Percentiles rank a stretch among this genome's conserved stretches.
Conservation (phyloP, 37 sponge, comb jelly and placozoan genomes). For the Halisarca cf. caerulea region DNA sequence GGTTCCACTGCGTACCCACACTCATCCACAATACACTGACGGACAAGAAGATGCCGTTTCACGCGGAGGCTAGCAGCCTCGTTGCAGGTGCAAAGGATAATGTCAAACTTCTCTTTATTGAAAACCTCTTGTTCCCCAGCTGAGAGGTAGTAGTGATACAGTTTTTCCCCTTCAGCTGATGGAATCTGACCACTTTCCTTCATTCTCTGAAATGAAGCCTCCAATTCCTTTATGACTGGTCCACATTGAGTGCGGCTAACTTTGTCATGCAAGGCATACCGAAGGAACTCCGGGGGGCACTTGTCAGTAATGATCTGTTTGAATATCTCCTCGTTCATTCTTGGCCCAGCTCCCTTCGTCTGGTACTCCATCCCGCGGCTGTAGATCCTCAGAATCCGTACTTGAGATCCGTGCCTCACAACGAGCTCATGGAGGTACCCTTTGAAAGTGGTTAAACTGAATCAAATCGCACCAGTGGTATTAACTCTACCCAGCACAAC, state of each 20-base stretch:
- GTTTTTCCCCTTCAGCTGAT: not conserved
- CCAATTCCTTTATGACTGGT: slow-evolving; percentile 21
- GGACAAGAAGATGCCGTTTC: not conserved
- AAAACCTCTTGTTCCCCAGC: not conserved
- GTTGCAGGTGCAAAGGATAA: slow-evolving; percentile 73
- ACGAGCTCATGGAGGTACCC: slow-evolving; percentile 16
- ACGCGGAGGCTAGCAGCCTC: slow-evolving; percentile 52
- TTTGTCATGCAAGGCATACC: slow-evolving; percentile 46
- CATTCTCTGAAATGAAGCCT: slow-evolving; percentile 24
- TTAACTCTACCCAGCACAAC: too few species aligned
- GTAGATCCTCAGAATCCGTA: slow-evolving; percentile 58
- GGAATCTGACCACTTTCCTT: not conserved
- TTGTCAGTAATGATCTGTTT: slow-evolving; percentile 13
- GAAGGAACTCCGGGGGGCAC: slow-evolving; percentile 6
- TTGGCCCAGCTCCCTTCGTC: slow-evolving; percentile 38
- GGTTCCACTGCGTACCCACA: slow-evolving; percentile 56
- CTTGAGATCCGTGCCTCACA: not conserved
- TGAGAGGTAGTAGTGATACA: not conserved
- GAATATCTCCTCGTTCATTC: not conserved
- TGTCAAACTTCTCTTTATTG: not conserved
- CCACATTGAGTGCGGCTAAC: slow-evolving; percentile 5
- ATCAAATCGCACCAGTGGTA: too few species aligned
- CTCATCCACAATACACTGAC: slow-evolving; percentile 51
- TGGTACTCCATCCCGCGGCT: slow-evolving; percentile 39
- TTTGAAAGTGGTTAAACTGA: slow-evolving; percentile 3